Evolutionary conservation across 1,140 invertebrate genomes (phyloP).

Genomic region (Sipha flava): DNA sequence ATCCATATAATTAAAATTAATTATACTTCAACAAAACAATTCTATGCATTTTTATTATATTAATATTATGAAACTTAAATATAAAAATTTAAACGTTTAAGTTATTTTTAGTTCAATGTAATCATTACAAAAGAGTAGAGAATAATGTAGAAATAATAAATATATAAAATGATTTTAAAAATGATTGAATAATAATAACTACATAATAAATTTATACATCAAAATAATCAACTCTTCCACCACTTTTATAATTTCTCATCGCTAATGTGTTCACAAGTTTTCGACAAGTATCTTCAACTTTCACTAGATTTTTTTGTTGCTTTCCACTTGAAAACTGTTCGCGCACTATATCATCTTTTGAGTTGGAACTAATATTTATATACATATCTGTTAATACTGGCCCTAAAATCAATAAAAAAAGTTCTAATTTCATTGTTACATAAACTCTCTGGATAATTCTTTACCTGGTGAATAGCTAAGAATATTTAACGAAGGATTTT

Average conservation of each 20-base stretch:
- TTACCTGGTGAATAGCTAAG: constrained; percentile 84
- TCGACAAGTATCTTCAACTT: constrained; percentile 61
- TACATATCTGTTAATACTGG: constrained; percentile 85
- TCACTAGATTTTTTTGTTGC: constrained; percentile 57
- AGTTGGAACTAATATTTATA: constrained; percentile 51
- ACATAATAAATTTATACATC: constrained; percentile 17
- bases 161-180: too few relatives aligned
- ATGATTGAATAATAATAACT: too few relatives aligned
- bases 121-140: too few relatives aligned
- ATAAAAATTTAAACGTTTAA: too few relatives aligned
- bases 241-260: constrained; percentile 65
- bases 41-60: too few relatives aligned
- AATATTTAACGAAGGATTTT: constrained; percentile 65
- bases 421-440: not conserved
- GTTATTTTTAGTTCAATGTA: too few relatives aligned
- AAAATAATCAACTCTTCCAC: constrained; percentile 78
- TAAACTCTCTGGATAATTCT: not conserved
- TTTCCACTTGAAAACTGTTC: constrained; percentile 54
- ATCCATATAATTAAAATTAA: too few relatives aligned
- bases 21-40: too few relatives aligned
- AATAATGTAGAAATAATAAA: too few relatives aligned
- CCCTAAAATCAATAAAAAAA: constrained; percentile 27
- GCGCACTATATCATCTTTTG: constrained; percentile 52
- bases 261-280: constrained; percentile 64
- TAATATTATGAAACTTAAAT: too few relatives aligned